A percentile compares a stretch with the other conserved stretches of the same genome.
These are phyloP conservation scores for Drosophila rubida DNA, from an alignment of 2,888 invertebrate genomes.

Conservation along the genomic window DNA sequence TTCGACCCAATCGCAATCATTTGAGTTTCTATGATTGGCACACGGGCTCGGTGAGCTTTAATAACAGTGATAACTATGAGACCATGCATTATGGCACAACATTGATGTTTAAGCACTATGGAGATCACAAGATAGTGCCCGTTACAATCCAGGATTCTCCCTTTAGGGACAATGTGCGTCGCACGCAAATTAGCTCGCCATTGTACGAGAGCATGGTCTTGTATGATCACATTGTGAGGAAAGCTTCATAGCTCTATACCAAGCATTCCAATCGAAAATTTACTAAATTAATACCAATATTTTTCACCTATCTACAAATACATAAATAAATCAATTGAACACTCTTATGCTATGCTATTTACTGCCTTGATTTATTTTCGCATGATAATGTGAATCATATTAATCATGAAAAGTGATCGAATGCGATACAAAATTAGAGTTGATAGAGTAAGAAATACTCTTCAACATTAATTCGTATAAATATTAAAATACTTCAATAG, in stretches of 20 bases:
- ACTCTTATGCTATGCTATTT: too few relatives aligned
- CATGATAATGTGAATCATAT: too few relatives aligned
- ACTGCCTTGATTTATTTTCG: too few relatives aligned
- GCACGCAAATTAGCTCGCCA: conserved; percentile 37
- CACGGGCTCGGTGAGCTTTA: conserved; percentile 30
- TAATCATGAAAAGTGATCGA: too few relatives aligned
- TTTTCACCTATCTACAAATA: too few relatives aligned
- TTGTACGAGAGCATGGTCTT: conserved; percentile 45
- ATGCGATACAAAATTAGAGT: too few relatives aligned
- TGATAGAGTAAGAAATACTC: too few relatives aligned
- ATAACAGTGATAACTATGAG: conserved; percentile 44
- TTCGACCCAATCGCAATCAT: conserved; percentile 40
- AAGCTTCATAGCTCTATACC: conserved; percentile 30
- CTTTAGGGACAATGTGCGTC: conserved; percentile 38
- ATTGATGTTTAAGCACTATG: conserved; percentile 45
- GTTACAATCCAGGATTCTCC: conserved; percentile 28
- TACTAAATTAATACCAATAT: too few relatives aligned
- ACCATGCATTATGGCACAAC: conserved; percentile 30
- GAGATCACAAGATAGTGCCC: conserved; percentile 55
- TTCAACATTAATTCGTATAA: too few relatives aligned
- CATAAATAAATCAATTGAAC: too few relatives aligned
- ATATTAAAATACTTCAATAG: too few relatives aligned
- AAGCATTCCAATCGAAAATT: background rate
- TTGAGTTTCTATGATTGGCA: conserved; percentile 62
- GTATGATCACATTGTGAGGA: conserved; percentile 57